Evolutionary conservation across 1,140 invertebrate genomes (phyloP), one percentile per base, ranked within the genome.

Genomic region (Drosophila grimshawi): DNA sequence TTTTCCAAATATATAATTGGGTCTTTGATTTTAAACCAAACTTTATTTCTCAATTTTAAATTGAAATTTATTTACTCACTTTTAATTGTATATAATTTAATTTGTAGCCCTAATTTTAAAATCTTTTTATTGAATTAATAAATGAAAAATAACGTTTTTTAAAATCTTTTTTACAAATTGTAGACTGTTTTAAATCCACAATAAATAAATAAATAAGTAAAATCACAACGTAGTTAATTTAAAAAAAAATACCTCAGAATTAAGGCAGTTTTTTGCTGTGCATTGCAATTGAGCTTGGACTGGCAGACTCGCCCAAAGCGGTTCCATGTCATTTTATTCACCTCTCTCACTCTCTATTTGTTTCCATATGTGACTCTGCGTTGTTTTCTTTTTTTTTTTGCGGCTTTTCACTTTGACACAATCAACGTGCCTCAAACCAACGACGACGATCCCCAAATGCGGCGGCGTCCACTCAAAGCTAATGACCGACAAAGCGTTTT

Each of bases 401-500:
- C 83, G 83, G 83, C 83, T 73, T 88, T 89, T 78, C 66, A 80
- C 85, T 89, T 89, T 89, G 85, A 89, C 85, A 89, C 76, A 89
- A 89, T 89, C 78, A 89, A 89, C 78, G 52, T 67, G 71, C 41
- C 81, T 55, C 53, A 71, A 60, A 45, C 66, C 71, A 43, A 80
- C 46, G 67, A 72, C 77, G 59, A 63, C 77, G 69, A 78, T 86
- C 69, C 74, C 78, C 81, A 74, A 83, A 72, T 60, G 60, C 60
- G 39, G 49, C 32, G 46, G 85, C 85, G 85, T 85, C 80, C 85
- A 90, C 74, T 89, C 85, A 89, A 89, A 89, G 85, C 85, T 89
- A 89, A 89, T 89, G 85, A 89, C 85, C 85, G 85, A 89, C 85
- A 89, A 89, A 89, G 85, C 85, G 85, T 89, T 89, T 89, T 89